Base-by-base conservation (phyloP, 2,797 vertebrate species). In the Synanceia verrucosa region DNA sequence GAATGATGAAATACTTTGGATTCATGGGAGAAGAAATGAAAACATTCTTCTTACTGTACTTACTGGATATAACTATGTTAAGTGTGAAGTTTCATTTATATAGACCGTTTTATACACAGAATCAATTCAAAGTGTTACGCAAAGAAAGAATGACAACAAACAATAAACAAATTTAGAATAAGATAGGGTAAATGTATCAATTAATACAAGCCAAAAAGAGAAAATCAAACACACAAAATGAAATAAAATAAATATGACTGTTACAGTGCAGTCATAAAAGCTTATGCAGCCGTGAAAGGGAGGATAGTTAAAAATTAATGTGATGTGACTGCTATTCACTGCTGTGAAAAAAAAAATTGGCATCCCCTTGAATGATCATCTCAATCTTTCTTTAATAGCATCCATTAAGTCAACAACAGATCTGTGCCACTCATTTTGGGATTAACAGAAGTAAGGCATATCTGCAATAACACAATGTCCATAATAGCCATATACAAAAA, bases 401-500 rank as follows among this genome's bases (percentile, higher is more conserved):
- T 66, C 56, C 39, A n/a, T n/a, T 69, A 14, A 46, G 26, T 48
- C 44, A 71, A 43, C 81, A 82, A 18, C 58, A 47, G 3, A 56
- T 33, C 74, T 46, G 73, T 70, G 62, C 6, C 53, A 76, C 36
- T 76, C 63, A 70, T 28, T n/a, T 69, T 50, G 18, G 63, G 59
- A 66, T 68, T 66, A 44, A 24, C 14, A 47, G 31, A 68, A 79
- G 89, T 89, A 79, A 65, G 63, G 62, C 23, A 34, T 58, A 8
- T n/a, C 2, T 39, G 7, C 19, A 65, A 41, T 18, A 46, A 75
- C 3, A 26, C 18, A 65, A 39, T 1, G 16, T 44, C 2, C 6
- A 51, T 31, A 34, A 56, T 19, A 37, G 29, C 47, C 9, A 60
- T 10, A 53, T 47, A 39, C 1, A 41, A 65, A 52, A 3, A 57